phyloP scores from a whole-genome alignment of 2,113 vertebrate species.

The Hydrolagus affinis region DNA sequence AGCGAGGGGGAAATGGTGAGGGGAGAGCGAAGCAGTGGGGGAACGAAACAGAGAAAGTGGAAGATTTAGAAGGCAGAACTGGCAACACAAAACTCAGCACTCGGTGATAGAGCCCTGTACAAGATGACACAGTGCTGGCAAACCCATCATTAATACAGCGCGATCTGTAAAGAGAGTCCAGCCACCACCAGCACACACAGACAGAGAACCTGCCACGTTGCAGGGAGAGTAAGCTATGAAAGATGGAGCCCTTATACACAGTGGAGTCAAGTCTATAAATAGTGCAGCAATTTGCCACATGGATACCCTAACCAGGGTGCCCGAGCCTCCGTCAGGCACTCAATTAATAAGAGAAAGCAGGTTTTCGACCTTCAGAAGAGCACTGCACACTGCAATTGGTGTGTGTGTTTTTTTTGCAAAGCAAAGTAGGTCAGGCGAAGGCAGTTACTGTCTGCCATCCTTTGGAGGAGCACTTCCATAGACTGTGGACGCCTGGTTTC shows the following conservation, averaged over 20 bases:
- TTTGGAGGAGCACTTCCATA: neutral
- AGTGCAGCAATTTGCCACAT: constrained; percentile 20
- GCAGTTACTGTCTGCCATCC: neutral
- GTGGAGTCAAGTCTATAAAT: neutral
- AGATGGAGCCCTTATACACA: neutral
- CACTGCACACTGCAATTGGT: neutral
- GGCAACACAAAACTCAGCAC: neutral
- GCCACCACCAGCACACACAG: neutral
- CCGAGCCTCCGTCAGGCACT: neutral
- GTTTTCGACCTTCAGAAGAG: neutral
- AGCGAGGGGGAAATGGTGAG: neutral
- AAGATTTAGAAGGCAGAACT: neutral
- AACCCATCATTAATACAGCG: neutral
- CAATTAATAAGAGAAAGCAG: constrained; percentile 13
- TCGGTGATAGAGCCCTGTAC: neutral
- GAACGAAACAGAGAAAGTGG: neutral
- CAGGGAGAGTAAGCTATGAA: neutral
- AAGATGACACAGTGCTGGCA: neutral
- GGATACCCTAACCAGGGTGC: constrained; percentile 5
- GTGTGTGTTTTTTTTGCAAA: no score
- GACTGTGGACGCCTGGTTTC: no score
- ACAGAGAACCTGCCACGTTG: neutral
- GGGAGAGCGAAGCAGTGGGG: no score
- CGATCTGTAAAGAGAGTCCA: neutral
- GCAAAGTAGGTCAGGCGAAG: constrained; percentile 16